Evolutionary conservation across 1,140 invertebrate genomes (phyloP).

Genomic region (Ceratina calcarata): DNA sequence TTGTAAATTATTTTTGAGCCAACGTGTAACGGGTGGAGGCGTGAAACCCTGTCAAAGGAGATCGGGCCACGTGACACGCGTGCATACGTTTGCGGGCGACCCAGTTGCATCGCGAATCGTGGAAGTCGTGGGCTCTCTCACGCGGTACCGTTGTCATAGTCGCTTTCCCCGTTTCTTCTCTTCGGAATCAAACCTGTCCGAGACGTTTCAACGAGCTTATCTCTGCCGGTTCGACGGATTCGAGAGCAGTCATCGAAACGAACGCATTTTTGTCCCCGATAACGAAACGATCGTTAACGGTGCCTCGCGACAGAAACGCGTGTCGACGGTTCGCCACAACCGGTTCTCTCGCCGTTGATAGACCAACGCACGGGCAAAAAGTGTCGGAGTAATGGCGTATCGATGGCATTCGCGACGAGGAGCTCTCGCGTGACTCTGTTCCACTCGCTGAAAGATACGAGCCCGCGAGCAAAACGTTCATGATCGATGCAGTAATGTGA

Average conservation of each 20-base stretch:
- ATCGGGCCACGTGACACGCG: slow-evolving; percentile 21
- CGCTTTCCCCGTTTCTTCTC: slow-evolving; percentile 24
- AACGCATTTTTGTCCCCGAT: slow-evolving; percentile 3
- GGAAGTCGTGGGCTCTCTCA: slow-evolving; percentile 25
- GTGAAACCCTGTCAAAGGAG: slow-evolving; percentile 34
- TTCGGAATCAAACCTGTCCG: background rate
- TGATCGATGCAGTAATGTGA: too few species aligned
- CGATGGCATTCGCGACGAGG: slow-evolving; percentile 1
- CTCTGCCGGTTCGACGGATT: background rate
- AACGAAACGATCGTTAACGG: slow-evolving; percentile 29
- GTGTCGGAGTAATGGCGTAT: slow-evolving; percentile 2
- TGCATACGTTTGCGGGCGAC: slow-evolving; percentile 46
- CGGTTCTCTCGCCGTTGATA: slow-evolving; percentile 21
- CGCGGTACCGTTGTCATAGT: slow-evolving; percentile 47
- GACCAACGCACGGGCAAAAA: slow-evolving; percentile 8
- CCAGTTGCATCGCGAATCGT: slow-evolving; percentile 54
- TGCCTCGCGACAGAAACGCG: background rate
- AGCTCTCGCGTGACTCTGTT: background rate
- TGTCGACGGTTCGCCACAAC: slow-evolving; percentile 3
- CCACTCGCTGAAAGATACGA: too few species aligned
- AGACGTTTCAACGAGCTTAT: slow-evolving; percentile 3
- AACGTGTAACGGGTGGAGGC: background rate
- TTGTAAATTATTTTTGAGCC: background rate
- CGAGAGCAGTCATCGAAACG: slow-evolving; percentile 26
- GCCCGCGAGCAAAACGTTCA: too few species aligned